Conservation (phyloP, 2,888 invertebrate genomes). For the Isoperla grammatica region DNA sequence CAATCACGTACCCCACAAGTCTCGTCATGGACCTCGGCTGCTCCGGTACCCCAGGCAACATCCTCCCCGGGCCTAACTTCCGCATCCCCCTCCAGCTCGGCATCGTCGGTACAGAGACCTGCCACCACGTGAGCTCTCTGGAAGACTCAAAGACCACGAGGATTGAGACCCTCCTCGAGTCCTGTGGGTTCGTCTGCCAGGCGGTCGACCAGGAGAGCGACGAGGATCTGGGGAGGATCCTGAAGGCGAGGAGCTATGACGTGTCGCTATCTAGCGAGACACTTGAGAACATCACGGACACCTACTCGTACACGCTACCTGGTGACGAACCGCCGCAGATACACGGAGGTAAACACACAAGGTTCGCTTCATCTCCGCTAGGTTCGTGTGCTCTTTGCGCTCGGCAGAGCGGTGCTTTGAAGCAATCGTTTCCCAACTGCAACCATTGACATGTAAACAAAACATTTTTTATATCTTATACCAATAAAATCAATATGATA, state of each 20-base stretch:
- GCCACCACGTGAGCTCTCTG: conserved; percentile 26
- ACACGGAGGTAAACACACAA: conserved; percentile 13
- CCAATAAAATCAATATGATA: too few relatives aligned
- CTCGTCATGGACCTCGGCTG: conserved; percentile 57
- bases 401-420: too few relatives aligned
- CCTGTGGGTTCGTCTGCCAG: conserved; percentile 33
- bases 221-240: conserved; percentile 40
- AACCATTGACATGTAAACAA: too few relatives aligned
- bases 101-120: conserved; percentile 31
- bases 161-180: conserved; percentile 24
- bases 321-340: conserved; percentile 29
- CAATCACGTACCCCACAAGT: conserved; percentile 56
- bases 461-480: too few relatives aligned
- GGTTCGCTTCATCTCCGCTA: too few relatives aligned
- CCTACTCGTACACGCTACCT: conserved; percentile 30
- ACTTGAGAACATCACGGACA: conserved; percentile 22
- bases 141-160: conserved; percentile 20
- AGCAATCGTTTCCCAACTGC: too few relatives aligned
- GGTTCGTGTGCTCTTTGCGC: too few relatives aligned
- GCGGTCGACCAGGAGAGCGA: neutral
- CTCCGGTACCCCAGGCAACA: conserved; percentile 28
- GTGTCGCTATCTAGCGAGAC: conserved; percentile 39
- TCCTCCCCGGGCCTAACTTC: neutral
- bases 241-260: conserved; percentile 51
- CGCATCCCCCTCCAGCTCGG: conserved; percentile 15